Conservation (phyloP, 23 tunicate species). For the Corella eumyota region DNA sequence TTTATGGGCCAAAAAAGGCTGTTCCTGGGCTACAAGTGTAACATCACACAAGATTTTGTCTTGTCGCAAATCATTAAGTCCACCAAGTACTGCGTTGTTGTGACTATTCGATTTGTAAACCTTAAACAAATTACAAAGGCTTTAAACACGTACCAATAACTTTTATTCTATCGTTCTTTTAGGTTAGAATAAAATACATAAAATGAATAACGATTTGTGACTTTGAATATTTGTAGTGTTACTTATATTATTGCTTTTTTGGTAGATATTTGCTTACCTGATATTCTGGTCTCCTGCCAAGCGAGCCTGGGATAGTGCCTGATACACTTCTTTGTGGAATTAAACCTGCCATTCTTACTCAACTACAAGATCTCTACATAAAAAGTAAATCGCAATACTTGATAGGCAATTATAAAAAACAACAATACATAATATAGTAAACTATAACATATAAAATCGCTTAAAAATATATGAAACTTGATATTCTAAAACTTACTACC, state of each 20-base stretch:
- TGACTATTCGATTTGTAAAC: constrained; percentile 86
- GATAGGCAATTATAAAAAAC: no score
- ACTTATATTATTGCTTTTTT: no score
- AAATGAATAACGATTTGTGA: no score
- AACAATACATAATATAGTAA: no score
- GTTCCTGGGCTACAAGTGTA: constrained; percentile 92
- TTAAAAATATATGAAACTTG: no score
- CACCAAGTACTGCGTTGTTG: constrained; percentile 60
- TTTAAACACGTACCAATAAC: not conserved
- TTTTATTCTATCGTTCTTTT: no score
- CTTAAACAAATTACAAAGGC: constrained; percentile 9
- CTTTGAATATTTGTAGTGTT: no score
- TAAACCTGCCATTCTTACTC: constrained; percentile 71
- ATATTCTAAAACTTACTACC: no score
- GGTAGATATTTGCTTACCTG: no score
- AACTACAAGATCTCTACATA: not conserved
- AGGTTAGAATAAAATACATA: no score
- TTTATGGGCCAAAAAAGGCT: constrained; percentile 81
- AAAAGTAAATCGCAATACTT: constrained; percentile 2
- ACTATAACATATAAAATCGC: no score
- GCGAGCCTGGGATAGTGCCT: constrained; percentile 53
- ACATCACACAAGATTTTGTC: constrained; percentile 98
- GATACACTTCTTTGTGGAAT: constrained; percentile 65
- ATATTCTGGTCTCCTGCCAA: constrained; percentile 83
- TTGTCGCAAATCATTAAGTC: constrained; percentile 79